Conservation (phyloP, 1,140 invertebrate genomes). For the Linepithema humile region DNA sequence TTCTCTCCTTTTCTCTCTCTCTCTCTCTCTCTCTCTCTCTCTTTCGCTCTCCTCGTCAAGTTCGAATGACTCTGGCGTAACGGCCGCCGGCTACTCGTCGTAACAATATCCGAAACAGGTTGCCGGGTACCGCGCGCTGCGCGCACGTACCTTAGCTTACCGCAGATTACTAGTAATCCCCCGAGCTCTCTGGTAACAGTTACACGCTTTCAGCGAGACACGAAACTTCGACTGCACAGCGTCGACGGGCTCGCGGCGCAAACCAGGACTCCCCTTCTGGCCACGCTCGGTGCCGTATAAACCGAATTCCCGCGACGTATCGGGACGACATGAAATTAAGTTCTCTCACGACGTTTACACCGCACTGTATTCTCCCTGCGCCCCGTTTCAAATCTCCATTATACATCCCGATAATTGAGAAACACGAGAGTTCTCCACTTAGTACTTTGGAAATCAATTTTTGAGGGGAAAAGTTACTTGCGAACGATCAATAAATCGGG, state of each 20-base stretch:
- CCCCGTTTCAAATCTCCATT: conserved; percentile 17
- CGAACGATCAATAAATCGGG: neutral
- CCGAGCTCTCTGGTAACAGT: conserved; percentile 75
- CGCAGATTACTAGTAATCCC: conserved; percentile 78
- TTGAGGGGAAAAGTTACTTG: neutral
- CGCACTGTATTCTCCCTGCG: neutral
- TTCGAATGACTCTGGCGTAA: conserved; percentile 68
- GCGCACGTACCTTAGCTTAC: conserved; percentile 74
- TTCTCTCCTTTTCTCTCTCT: no score
- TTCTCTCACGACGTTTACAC: conserved; percentile 26
- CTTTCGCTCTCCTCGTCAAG: no score
- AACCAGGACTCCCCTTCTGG: conserved; percentile 29
- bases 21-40: no score
- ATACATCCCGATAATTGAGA: conserved; percentile 27
- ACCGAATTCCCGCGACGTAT: conserved; percentile 30
- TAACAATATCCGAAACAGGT: conserved; percentile 77
- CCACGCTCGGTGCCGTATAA: conserved; percentile 42
- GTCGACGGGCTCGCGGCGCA: conserved; percentile 29
- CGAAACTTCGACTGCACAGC: conserved; percentile 54
- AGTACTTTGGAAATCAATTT: conserved; percentile 7
- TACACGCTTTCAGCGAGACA: conserved; percentile 72
- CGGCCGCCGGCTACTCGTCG: conserved; percentile 66
- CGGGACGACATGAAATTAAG: conserved; percentile 40
- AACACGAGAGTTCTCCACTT: neutral
- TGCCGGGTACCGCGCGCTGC: conserved; percentile 48